phyloP scores from a whole-genome alignment of 2,113 vertebrate species.

The Melanerpes aurifrons region DNA sequence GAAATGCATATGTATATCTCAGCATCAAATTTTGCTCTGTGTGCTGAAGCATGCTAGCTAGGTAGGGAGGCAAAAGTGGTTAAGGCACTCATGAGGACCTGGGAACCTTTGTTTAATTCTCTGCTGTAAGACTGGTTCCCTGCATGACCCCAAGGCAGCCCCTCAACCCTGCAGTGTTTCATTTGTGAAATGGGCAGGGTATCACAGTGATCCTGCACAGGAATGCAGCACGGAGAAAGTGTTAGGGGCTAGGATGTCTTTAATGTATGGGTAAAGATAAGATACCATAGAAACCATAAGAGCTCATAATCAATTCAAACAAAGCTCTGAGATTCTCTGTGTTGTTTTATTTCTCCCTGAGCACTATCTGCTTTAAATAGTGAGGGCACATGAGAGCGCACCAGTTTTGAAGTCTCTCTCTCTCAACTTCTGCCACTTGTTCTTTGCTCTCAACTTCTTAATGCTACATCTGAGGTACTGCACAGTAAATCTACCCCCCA shows the following conservation, averaged over 20 bases:
- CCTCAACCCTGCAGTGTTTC: slow-evolving; percentile 56
- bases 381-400: background rate
- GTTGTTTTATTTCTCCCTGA: slow-evolving; percentile 2
- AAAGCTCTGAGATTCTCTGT: background rate
- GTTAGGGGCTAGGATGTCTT: slow-evolving; percentile 26
- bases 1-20: background rate
- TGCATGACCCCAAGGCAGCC: slow-evolving; percentile 11
- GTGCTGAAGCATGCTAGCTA: background rate
- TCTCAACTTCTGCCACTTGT: background rate
- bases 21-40: background rate
- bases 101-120: slow-evolving; percentile 6
- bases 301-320: slow-evolving; percentile 18
- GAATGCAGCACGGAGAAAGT: slow-evolving; percentile 52
- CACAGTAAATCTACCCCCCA: background rate
- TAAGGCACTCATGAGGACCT: background rate
- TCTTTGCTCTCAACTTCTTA: background rate
- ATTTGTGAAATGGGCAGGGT: slow-evolving; percentile 37
- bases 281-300: background rate
- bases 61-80: background rate
- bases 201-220: background rate
- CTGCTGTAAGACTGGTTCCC: background rate
- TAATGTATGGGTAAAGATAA: slow-evolving; percentile 43
- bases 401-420: background rate
- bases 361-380: background rate
- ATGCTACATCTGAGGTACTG: background rate